Evolutionary conservation across 2,797 vertebrate genomes (phyloP).

Genomic region (Microctenopoma stevenorrisi): DNA sequence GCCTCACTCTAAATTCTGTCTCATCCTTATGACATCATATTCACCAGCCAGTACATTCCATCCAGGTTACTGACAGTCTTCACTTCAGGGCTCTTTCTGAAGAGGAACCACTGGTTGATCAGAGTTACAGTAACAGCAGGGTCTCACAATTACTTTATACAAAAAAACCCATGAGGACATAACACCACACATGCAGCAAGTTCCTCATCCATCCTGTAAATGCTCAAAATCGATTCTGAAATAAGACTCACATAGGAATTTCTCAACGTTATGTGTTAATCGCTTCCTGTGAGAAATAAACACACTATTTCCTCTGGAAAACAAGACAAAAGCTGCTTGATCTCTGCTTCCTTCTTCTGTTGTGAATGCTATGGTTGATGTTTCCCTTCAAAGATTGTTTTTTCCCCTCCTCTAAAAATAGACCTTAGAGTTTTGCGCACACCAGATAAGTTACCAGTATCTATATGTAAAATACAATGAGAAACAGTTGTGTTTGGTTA

Average conservation of each 20-base stretch:
- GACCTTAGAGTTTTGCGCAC: not conserved
- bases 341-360: constrained; percentile 57
- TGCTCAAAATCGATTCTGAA: constrained; percentile 25
- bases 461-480: constrained; percentile 12
- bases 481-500: constrained; percentile 1
- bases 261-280: constrained; percentile 15
- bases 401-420: constrained; percentile 39
- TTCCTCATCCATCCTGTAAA: constrained; percentile 44
- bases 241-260: constrained; percentile 20
- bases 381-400: constrained; percentile 29
- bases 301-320: constrained; percentile 56
- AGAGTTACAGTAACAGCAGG: constrained; percentile 34
- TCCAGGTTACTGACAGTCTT: constrained; percentile 48
- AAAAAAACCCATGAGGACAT: not conserved
- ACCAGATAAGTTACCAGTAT: constrained; percentile 13
- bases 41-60: constrained; percentile 62
- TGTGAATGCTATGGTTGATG: constrained; percentile 28
- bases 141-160: constrained; percentile 9
- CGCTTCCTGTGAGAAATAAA: constrained; percentile 21
- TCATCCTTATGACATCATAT: constrained; percentile 71
- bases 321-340: constrained; percentile 16
- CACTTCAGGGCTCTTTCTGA: constrained; percentile 64
- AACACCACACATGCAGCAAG: not conserved
- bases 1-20: constrained; percentile 54
- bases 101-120: constrained; percentile 49